phyloP scores from a whole-genome alignment of 1,140 invertebrate species.

The Limonius californicus region DNA sequence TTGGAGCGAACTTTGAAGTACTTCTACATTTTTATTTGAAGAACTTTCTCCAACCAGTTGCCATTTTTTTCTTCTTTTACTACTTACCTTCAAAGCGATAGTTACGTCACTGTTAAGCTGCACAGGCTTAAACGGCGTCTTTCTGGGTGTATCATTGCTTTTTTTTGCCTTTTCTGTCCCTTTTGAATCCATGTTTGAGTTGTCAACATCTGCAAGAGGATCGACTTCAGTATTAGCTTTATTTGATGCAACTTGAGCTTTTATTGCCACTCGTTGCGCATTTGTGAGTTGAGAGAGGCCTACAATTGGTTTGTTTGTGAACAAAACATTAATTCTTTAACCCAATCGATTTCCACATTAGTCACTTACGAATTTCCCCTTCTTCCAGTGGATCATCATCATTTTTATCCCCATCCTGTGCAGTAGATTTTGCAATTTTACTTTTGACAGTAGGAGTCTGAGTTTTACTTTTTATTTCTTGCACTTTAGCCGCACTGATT shows the following conservation, averaged over 20 bases:
- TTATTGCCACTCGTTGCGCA: neutral
- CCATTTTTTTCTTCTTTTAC: too few relatives aligned
- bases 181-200: slow-evolving; percentile 22
- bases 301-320: too few relatives aligned
- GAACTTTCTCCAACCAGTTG: too few relatives aligned
- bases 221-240: slow-evolving; percentile 5
- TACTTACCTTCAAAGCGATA: slow-evolving; percentile 20
- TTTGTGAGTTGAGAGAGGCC: neutral
- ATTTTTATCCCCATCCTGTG: neutral
- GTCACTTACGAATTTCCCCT: slow-evolving; percentile 20
- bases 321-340: too few relatives aligned
- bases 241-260: neutral
- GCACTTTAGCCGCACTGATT: slow-evolving; percentile 52
- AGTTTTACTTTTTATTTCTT: slow-evolving; percentile 39
- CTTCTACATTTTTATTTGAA: too few relatives aligned
- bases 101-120: slow-evolving; percentile 30
- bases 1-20: too few relatives aligned
- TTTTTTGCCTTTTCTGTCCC: slow-evolving; percentile 16
- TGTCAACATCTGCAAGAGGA: slow-evolving; percentile 14
- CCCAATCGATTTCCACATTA: too few relatives aligned
- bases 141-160: slow-evolving; percentile 24
- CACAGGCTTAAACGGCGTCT: slow-evolving; percentile 23
- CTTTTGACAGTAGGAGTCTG: too few relatives aligned
- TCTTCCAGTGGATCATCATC: slow-evolving; percentile 16
- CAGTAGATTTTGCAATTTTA: too few relatives aligned